Base-by-base conservation (phyloP, 2,888 invertebrate species). In the Parnassius apollo region DNA sequence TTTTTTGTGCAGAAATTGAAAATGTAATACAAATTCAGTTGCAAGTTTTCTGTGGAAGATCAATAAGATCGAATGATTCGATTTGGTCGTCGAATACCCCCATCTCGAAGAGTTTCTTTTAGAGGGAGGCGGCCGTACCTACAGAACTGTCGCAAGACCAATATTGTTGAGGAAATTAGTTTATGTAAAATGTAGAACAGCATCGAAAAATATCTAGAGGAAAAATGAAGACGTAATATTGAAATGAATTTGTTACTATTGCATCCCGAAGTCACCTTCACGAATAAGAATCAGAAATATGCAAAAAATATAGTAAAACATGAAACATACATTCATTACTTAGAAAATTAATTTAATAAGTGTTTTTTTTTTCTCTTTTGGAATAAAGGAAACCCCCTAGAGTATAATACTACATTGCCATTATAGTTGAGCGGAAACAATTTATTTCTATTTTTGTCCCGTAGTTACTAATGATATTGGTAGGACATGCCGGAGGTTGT, bases 151-250 rank as follows among this genome's bases (percentile, higher is more conserved):
- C 87, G 88, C 84, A 83, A 85, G 86, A 89, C 88, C 91, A 90
- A 91, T 91, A 91, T 91, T 91, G 89, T 85, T 80, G 78, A 86
- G 91, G 89, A 91, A 91, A 91, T 91, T 90, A 91, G 91, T 91
- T 91, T 91, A 91, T 89, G 88, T 87, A 90, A 90, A 91, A 91
- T 89, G 88, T 88, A 88, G 88, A 89, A 87, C 87, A 85, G 85
- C 81, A 87, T 82, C 82, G 85, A 86, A 88, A 86, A 91, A 88
- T 88, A 86, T 86, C 85, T 76, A 75, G 62, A 81, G 82, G 82
- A 83, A 85, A 87, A 88, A 81, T 83, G 83, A 79, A 82, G 75
- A 80, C 75, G 80, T 84, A 85, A 86, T 86, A 87, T 72, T 71
- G 71, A 65, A 72, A 72, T 75, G 70, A 74, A 73, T 70, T 70